Percentiles rank a stretch among this genome's conserved stretches.
Conservation (phyloP, 53 echinoderm and acorn worm genomes). For the Patiria pectinifera region DNA sequence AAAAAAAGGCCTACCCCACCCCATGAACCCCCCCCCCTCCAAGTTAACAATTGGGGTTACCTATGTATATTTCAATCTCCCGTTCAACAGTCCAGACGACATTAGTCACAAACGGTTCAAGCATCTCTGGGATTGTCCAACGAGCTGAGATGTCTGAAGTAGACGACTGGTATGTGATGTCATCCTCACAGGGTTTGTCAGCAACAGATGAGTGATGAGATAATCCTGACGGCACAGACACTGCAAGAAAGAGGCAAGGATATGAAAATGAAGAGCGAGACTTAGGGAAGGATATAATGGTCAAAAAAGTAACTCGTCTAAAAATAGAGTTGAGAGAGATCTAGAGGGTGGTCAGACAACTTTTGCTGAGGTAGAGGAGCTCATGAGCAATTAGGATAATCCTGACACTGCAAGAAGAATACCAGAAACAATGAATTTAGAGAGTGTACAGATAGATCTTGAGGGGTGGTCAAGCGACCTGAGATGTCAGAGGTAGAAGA, state of each 20-base stretch:
- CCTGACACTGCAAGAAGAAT: too few species aligned
- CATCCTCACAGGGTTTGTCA: slow-evolving; percentile 14
- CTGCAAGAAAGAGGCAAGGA: slow-evolving; percentile 1
- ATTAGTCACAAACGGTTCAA: slow-evolving; percentile 35
- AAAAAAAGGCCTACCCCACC: too few species aligned
- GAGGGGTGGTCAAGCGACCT: too few species aligned
- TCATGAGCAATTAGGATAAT: neutral
- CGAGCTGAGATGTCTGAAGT: slow-evolving; percentile 60
- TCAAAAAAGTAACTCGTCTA: too few species aligned
- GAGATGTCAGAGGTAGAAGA: slow-evolving; percentile 9
- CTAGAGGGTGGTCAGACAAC: too few species aligned
- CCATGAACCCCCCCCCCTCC: too few species aligned
- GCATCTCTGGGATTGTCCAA: slow-evolving; percentile 56
- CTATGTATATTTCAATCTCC: slow-evolving; percentile 21
- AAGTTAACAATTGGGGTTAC: neutral
- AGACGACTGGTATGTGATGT: slow-evolving; percentile 58
- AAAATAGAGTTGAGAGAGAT: too few species aligned
- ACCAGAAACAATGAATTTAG: too few species aligned
- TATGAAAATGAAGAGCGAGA: too few species aligned
- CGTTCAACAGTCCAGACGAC: slow-evolving; percentile 40
- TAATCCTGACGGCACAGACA: slow-evolving; percentile 1
- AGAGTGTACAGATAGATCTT: too few species aligned
- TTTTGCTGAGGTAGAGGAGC: neutral
- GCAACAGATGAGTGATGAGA: slow-evolving; percentile 22
- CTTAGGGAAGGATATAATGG: too few species aligned